phyloP scores from a whole-genome alignment of 92 coral and sea anemone species.

The Pocillopora grandis region DNA sequence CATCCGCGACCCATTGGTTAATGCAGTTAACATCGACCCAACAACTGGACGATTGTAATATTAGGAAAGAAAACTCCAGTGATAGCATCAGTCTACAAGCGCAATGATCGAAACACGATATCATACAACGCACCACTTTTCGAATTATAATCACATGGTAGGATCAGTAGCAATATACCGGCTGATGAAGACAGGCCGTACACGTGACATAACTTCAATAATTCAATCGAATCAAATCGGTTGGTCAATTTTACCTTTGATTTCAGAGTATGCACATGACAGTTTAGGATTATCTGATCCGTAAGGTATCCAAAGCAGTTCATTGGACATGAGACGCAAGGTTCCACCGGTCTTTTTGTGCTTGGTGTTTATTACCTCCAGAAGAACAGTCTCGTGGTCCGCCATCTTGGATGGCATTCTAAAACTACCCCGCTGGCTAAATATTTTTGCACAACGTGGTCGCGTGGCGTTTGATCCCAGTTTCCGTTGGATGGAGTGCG shows the following conservation, averaged over 20 bases:
- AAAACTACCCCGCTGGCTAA: conserved; percentile 2
- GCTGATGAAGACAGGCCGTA: background rate
- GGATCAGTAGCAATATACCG: too few relatives aligned
- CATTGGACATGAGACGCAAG: conserved; percentile 81
- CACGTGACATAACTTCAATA: conserved; percentile 5
- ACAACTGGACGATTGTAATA: too few relatives aligned
- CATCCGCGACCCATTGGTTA: too few relatives aligned
- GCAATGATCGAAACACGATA: too few relatives aligned
- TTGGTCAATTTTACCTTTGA: conserved; percentile 73
- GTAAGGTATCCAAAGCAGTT: conserved; percentile 76
- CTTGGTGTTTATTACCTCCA: conserved; percentile 84
- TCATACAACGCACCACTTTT: too few relatives aligned
- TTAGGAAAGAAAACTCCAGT: too few relatives aligned
- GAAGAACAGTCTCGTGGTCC: conserved; percentile 70
- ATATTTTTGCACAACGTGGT: too few relatives aligned
- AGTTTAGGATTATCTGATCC: conserved; percentile 80
- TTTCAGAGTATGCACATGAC: conserved; percentile 84
- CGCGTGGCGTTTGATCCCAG: background rate
- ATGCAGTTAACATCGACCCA: too few relatives aligned
- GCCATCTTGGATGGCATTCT: conserved; percentile 86
- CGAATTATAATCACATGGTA: too few relatives aligned
- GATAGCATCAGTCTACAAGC: too few relatives aligned
- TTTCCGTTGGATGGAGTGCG: background rate
- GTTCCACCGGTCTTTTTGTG: conserved; percentile 85
- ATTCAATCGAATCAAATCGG: background rate